Evolutionary conservation across 2,113 vertebrate species (phyloP).

Genomic region (Bucco capensis): DNA sequence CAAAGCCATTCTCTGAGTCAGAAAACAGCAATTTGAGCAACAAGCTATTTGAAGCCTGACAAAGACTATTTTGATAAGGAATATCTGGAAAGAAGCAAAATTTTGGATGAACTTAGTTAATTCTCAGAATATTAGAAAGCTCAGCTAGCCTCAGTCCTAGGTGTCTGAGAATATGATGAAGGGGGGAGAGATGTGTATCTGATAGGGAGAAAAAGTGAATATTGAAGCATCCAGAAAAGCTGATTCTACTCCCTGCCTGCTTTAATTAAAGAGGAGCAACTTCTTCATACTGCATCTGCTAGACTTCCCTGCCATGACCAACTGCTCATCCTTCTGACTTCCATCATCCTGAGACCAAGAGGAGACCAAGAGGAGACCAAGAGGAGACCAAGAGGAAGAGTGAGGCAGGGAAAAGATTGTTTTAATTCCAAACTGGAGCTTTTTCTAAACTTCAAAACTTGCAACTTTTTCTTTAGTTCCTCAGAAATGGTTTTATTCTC

Average conservation of each 20-base stretch:
- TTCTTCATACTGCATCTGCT: slow-evolving; percentile 28
- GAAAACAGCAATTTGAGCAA: not conserved
- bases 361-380: slow-evolving; percentile 12
- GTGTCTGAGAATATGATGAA: not conserved
- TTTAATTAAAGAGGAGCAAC: slow-evolving; percentile 47
- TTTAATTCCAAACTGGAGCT: slow-evolving; percentile 11
- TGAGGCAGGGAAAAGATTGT: not conserved
- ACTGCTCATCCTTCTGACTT: not conserved
- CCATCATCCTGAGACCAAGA: not conserved
- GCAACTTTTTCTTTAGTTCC: not conserved
- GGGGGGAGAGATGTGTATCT: not conserved
- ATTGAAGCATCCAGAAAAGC: not conserved
- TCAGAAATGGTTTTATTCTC: not conserved
- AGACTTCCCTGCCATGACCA: not conserved
- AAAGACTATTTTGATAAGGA: not conserved
- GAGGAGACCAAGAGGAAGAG: not conserved
- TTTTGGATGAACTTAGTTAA: not conserved
- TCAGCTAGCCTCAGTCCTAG: not conserved
- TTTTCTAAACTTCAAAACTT: slow-evolving; percentile 36
- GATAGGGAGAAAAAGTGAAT: not conserved
- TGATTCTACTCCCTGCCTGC: not conserved
- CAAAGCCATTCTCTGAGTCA: not conserved
- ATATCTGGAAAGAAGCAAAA: not conserved
- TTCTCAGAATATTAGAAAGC: not conserved
- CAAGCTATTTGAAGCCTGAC: not conserved